Evolutionary conservation across 2,888 invertebrate species (phyloP).

Genomic region (Adelognathus sp.): DNA sequence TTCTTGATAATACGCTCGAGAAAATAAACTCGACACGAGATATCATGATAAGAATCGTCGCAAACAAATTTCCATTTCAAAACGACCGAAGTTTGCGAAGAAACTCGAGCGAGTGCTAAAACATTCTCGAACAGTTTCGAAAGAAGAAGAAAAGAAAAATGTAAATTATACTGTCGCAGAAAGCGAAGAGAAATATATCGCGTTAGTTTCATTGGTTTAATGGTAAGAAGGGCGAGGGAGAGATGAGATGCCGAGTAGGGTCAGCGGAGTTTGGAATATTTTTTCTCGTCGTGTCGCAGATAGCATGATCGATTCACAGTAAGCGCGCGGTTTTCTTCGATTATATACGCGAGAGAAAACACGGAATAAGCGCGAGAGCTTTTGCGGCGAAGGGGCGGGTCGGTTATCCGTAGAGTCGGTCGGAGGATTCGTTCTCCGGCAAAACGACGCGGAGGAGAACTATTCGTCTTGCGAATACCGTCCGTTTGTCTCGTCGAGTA

Average conservation of each 20-base stretch:
- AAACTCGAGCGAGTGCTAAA: no score
- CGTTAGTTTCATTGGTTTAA: not conserved
- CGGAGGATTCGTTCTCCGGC: not conserved
- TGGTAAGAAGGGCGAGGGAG: not conserved
- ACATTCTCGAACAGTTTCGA: no score
- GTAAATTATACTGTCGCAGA: no score
- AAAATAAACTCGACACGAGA: no score
- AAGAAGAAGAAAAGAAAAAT: no score
- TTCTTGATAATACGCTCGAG: no score
- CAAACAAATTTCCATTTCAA: no score
- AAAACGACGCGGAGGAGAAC: constrained; percentile 17
- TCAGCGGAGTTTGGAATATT: not conserved
- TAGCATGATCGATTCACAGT: not conserved
- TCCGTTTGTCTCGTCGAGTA: constrained; percentile 46
- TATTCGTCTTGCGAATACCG: constrained; percentile 38
- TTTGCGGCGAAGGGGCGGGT: not conserved
- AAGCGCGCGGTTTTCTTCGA: not conserved
- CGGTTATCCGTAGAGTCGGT: not conserved
- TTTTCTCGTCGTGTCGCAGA: not conserved
- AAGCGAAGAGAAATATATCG: not conserved
- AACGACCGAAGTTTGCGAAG: no score
- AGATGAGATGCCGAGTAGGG: not conserved
- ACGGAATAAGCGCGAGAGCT: not conserved
- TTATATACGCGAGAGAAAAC: not conserved
- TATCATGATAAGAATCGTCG: no score